phyloP scores from a whole-genome alignment of 2,888 invertebrate genomes.

The Lasioglossum lativentre region DNA sequence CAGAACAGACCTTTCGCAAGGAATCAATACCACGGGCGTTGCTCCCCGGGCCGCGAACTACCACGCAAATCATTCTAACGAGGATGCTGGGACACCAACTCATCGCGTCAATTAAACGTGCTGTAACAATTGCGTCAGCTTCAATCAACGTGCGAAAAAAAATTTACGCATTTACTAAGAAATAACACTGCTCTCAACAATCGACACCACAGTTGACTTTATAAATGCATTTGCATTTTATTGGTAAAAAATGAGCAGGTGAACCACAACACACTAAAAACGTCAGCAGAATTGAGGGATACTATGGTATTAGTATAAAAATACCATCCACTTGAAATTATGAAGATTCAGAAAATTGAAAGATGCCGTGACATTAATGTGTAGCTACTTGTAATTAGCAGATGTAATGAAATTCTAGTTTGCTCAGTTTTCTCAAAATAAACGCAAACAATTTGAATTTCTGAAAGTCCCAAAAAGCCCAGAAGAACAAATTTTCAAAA shows the following conservation, averaged over 20 bases:
- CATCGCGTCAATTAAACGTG: not conserved
- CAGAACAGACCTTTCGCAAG: conserved; percentile 32
- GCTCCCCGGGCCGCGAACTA: conserved; percentile 26
- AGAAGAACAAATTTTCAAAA: not conserved
- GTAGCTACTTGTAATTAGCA: not conserved
- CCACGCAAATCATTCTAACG: not conserved
- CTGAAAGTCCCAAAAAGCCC: too few relatives aligned
- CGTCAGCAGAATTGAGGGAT: not conserved
- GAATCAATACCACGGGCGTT: conserved; percentile 67
- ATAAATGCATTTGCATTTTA: not conserved
- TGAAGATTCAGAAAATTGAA: not conserved
- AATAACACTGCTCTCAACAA: not conserved
- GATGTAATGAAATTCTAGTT: not conserved
- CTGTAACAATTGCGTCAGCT: not conserved
- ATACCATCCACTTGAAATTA: not conserved
- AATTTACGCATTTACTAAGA: not conserved
- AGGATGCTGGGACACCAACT: not conserved
- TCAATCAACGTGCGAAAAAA: not conserved
- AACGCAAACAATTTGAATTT: not conserved
- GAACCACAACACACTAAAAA: not conserved
- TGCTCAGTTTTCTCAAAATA: not conserved
- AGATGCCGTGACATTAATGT: not conserved
- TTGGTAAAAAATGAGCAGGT: not conserved
- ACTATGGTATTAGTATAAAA: not conserved
- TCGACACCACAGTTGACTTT: not conserved